These are phyloP conservation scores for Neotoxoptera formosana DNA, from an alignment of 1,140 invertebrate genomes.

Conservation along the genomic window DNA sequence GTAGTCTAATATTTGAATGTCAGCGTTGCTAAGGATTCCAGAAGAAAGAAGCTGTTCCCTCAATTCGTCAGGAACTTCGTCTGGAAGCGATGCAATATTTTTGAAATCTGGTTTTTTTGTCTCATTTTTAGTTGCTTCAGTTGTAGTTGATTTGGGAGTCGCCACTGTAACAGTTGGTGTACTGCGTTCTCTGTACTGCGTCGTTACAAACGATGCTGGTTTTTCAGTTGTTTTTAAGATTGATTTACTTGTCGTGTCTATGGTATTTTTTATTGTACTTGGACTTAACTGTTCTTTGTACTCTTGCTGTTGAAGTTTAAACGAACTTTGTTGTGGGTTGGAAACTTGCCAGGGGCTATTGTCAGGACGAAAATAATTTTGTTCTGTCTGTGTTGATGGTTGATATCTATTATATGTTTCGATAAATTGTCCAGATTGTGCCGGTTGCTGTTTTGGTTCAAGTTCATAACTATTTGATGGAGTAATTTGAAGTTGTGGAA, in stretches of 20 bases:
- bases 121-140: constrained; percentile 21
- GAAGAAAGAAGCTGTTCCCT: constrained; percentile 82
- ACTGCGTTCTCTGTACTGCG: constrained; percentile 32
- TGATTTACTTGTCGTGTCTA: constrained; percentile 38
- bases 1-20: constrained; percentile 84
- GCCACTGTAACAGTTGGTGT: background rate
- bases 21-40: constrained; percentile 84
- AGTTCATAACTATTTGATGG: constrained; percentile 25
- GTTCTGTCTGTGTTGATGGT: constrained; percentile 32
- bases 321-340: background rate
- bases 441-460: constrained; percentile 14
- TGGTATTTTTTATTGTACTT: constrained; percentile 35
- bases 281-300: constrained; percentile 13
- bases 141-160: constrained; percentile 8
- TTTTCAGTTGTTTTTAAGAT: constrained; percentile 47
- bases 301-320: constrained; percentile 7
- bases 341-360: constrained; percentile 39
- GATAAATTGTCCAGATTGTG: constrained; percentile 18
- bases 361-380: constrained; percentile 35
- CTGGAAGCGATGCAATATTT: constrained; percentile 73
- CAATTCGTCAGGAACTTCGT: constrained; percentile 86
- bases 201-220: constrained; percentile 3
- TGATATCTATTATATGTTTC: constrained; percentile 13
- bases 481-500: constrained; percentile 36
- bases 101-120: constrained; percentile 65